phyloP scores from a whole-genome alignment of 2,888 invertebrate species.

The Acleris emargana region DNA sequence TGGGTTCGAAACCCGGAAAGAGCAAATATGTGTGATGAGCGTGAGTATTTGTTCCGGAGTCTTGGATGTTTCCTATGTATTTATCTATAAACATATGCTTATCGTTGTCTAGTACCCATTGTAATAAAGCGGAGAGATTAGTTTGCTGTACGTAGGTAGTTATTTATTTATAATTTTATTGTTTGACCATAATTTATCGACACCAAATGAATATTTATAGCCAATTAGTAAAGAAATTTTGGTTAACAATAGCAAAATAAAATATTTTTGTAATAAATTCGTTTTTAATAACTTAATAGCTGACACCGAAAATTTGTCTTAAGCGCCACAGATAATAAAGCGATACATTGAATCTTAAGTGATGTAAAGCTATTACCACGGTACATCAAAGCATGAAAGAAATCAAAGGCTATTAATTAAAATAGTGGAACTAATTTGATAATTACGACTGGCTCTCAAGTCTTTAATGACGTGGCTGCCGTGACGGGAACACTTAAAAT shows the following conservation, averaged over 20 bases:
- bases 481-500: constrained; percentile 56
- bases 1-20: too few relatives aligned
- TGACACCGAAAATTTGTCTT: neutral
- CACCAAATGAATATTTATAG: too few relatives aligned
- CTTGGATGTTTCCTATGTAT: too few relatives aligned
- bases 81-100: too few relatives aligned
- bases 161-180: too few relatives aligned
- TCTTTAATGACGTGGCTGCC: constrained; percentile 48
- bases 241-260: neutral
- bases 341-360: constrained; percentile 23
- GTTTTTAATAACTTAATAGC: constrained; percentile 12
- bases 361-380: constrained; percentile 35
- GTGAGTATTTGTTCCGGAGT: too few relatives aligned
- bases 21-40: too few relatives aligned
- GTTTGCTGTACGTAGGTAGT: too few relatives aligned
- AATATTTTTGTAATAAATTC: neutral
- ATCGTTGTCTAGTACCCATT: too few relatives aligned
- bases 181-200: too few relatives aligned
- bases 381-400: constrained; percentile 45
- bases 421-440: constrained; percentile 61
- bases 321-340: constrained; percentile 12
- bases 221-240: too few relatives aligned
- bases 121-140: too few relatives aligned
- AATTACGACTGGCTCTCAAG: constrained; percentile 51
- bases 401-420: constrained; percentile 53